These are phyloP conservation scores for Drosophila santomea DNA, from an alignment of 1,140 invertebrate genomes.

Conservation along the genomic window DNA sequence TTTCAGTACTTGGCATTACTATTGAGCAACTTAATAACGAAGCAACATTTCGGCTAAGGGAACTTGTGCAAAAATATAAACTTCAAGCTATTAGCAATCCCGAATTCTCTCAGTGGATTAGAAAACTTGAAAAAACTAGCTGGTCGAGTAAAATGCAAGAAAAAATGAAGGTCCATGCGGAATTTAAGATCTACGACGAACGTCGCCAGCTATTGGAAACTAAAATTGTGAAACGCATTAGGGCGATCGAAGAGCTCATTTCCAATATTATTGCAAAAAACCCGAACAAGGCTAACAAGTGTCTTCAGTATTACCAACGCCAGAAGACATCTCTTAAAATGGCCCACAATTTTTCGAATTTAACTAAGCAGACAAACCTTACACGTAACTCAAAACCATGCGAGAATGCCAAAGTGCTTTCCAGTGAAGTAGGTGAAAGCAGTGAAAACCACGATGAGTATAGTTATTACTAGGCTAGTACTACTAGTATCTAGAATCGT, in stretches of 20 bases:
- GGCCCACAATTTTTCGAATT: not conserved
- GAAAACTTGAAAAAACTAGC: not conserved
- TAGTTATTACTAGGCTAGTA: not conserved
- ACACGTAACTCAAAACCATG: not conserved
- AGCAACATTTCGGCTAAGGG: not conserved
- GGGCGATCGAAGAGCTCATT: not conserved
- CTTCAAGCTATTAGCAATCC: not conserved
- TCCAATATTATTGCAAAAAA: not conserved
- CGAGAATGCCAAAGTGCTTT: not conserved
- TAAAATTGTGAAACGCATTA: not conserved
- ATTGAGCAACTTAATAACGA: not conserved
- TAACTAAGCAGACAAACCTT: not conserved
- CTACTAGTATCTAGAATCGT: no score
- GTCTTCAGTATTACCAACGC: not conserved
- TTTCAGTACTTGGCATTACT: not conserved
- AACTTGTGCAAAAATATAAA: conserved; percentile 2
- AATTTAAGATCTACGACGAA: not conserved
- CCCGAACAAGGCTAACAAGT: not conserved
- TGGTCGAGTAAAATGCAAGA: not conserved
- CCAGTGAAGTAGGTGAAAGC: not conserved
- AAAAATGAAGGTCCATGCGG: not conserved
- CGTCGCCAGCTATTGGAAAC: not conserved
- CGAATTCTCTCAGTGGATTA: not conserved
- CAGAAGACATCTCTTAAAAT: not conserved
- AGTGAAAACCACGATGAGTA: not conserved